Percentiles rank a stretch among this genome's conserved stretches.
These are phyloP conservation scores for Drosophila cyrtoloma DNA, from an alignment of 2,888 invertebrate genomes.

Conservation along the genomic window DNA sequence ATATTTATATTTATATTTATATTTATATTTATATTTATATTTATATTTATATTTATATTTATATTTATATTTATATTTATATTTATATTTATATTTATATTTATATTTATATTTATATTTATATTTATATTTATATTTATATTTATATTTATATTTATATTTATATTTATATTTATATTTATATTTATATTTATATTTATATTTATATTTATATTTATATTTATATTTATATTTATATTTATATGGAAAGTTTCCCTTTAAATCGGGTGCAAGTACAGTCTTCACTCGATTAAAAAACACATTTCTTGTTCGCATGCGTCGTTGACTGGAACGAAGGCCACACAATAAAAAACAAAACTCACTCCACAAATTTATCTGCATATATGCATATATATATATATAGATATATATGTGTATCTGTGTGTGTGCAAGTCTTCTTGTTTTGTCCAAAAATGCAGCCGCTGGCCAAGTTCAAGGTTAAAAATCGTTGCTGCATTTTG, in stretches of 20 bases:
- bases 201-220: no score
- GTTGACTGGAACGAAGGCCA: not conserved
- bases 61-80: no score
- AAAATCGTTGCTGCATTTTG: slow-evolving; percentile 39
- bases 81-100: no score
- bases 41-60: no score
- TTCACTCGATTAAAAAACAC: not conserved
- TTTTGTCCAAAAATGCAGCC: slow-evolving; percentile 31
- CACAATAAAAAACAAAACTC: not conserved
- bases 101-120: no score
- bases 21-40: no score
- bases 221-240: no score
- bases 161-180: no score
- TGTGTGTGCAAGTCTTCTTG: not conserved
- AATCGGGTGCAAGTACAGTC: not conserved
- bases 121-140: no score
- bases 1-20: no score
- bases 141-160: no score
- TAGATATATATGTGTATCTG: not conserved
- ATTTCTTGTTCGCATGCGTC: not conserved
- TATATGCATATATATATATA: not conserved
- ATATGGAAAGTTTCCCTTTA: not conserved
- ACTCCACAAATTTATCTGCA: not conserved
- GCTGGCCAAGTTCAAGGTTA: slow-evolving; percentile 65
- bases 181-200: no score